Base-by-base conservation (phyloP, 30 jellyfish, hydroid and myxozoan species). In the Euphysa ruthae region DNA sequence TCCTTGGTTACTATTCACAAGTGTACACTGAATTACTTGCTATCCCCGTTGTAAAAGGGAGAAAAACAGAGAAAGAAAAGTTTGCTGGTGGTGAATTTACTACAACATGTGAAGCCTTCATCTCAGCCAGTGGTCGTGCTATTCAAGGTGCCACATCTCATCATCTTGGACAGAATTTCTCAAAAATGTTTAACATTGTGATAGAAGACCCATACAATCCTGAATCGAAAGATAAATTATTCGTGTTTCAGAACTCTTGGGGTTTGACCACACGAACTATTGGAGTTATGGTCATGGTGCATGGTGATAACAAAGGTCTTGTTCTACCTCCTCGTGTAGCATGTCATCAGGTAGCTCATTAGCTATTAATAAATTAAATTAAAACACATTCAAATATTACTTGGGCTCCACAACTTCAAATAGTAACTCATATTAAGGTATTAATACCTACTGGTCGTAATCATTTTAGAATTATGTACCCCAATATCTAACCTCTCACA, bases 111-210 rank as follows among this genome's bases (percentile, higher is more conserved):
- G 99, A 92, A 66, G 99, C 95, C 19, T 92, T 32, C 29, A 70
- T 92, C 44, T 73, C 82, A 28, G 95, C 99, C 7, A 83, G 99
- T 63, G 99, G 99, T 19, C 91, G 99, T 61, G 99, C 96, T 29
- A 84, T 92, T 21, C 99, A 92, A 88, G 99, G 95, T n/a, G 99
- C 99, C 20, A 92, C 99, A 1, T 92, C 99, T 19, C 99, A 92
- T 74, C 99, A 92, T 69, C 70, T 92, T 26, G 99, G 99, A 25
- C 96, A 92, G 73, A 92, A 92, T 63, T 92, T 92, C 93, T 92
- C 99, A 18, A 92, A 84, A 66, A 92, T 92, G 99, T 92, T 92
- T 70, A 95, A 80, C 50, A 92, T 92, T 58, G 95, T 43, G 4
- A 82, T 84, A 31, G 99, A 92, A 73, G 99, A 92, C 56, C 96